Evolutionary conservation across 2,797 vertebrate species (phyloP).

Genomic region (Sebastes paucispinis): DNA sequence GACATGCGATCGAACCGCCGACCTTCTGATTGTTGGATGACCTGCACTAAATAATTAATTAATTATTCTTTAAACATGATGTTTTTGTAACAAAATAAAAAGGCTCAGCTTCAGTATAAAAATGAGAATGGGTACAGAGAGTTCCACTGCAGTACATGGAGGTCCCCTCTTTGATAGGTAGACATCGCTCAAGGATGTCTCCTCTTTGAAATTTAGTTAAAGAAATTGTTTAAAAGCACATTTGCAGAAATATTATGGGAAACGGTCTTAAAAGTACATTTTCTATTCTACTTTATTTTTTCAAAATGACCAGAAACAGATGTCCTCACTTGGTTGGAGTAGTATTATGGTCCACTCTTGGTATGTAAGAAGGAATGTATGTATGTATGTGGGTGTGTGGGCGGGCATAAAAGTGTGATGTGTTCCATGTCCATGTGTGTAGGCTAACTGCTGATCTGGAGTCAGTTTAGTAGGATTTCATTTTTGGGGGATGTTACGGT

Average conservation of each 20-base stretch:
- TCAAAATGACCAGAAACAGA: not conserved
- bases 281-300: not conserved
- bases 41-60: no score
- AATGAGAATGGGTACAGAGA: no score
- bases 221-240: not conserved
- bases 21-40: no score
- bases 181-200: not conserved
- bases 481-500: not conserved
- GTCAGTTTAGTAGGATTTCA: not conserved
- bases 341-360: not conserved
- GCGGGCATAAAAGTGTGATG: no score
- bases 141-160: no score
- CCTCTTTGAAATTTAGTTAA: not conserved
- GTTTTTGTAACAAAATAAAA: no score
- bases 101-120: no score
- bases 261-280: not conserved
- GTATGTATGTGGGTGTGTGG: conserved; percentile 4
- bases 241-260: not conserved
- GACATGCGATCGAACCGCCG: no score
- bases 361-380: not conserved
- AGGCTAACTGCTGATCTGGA: not conserved
- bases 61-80: no score
- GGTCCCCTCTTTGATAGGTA: no score
- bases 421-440: no score
- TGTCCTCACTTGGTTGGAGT: no score